Conservation (phyloP, 2,797 vertebrate genomes). For the Otolemur crassicaudatus region DNA sequence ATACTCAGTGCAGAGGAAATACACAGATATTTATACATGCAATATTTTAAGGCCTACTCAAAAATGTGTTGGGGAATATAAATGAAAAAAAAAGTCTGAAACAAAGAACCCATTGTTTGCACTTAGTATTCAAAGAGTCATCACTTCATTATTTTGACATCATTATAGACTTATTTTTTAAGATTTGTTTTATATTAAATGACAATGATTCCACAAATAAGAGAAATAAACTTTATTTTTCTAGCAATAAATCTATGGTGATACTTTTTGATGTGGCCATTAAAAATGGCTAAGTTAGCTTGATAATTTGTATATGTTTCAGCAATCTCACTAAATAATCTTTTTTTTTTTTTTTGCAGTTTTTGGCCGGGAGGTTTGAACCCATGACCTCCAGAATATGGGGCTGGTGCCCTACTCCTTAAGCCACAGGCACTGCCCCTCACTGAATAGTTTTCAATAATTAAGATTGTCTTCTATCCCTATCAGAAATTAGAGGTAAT, state of each 20-base stretch:
- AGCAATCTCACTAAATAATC: not conserved
- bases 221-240: not conserved
- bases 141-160: not conserved
- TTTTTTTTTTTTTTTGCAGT: not conserved
- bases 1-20: not conserved
- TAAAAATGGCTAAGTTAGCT: not conserved
- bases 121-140: not conserved
- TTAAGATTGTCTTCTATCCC: not conserved
- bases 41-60: not conserved
- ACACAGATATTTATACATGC: not conserved
- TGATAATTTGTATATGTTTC: not conserved
- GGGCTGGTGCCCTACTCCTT: no score
- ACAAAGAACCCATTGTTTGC: not conserved
- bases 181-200: not conserved
- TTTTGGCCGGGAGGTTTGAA: no score
- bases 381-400: no score
- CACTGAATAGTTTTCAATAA: not conserved
- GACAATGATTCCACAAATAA: not conserved
- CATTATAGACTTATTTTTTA: not conserved
- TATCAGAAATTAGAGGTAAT: not conserved
- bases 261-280: not conserved
- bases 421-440: no score
- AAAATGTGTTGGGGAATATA: not conserved
- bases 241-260: not conserved
- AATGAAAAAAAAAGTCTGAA: not conserved